Base-by-base conservation (phyloP, 2,113 vertebrate species). In the Notothenia coriiceps region DNA sequence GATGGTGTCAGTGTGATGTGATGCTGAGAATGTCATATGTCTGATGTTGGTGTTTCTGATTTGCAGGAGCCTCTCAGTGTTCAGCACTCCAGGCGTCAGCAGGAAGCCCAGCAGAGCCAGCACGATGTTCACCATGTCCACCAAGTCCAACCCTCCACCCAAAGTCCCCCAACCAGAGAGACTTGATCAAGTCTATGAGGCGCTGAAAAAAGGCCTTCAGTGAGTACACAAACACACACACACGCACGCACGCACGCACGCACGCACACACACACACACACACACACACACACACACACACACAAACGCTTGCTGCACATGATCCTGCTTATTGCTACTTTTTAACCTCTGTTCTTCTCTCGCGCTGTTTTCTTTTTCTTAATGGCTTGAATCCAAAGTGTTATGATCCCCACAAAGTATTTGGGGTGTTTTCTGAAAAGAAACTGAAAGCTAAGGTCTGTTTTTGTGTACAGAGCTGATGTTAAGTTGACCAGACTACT, bases 111-210 rank as follows among this genome's bases (percentile, higher is more conserved):
- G 96, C 89, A 95, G 96, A 88, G 96, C 96, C 76, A 96, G 97
- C 92, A 98, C 97, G 91, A 98, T 99, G 96, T 99, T 99, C 89
- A 96, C 95, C 3, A 96, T 97, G 91, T 97, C 97, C 2, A 94
- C 95, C 81, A 98, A 97, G 73, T 95, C 96, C 65, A 89, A 88
- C 60, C 95, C 96, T 13, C 96, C 96, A 56, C 96, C 97, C 15
- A 99, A 98, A 94, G 95, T 97, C 75, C 98, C 98, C 51, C 98
- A 99, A 86, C 98, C 98, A 14, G 97, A 98, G 85, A 93, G 97
- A 71, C 93, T 99, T 79, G 98, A 98, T 5, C 94, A 97, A 85
- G 97, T 99, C 71, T 98, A 98, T 0, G 92, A 97, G 84, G 96
- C 98, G 0, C 94, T 99, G 71, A 99, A 97, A 94, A 97, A 95